Base-by-base conservation (phyloP, 1,140 invertebrate genomes). In the Pseudachorutes palmiensis region DNA sequence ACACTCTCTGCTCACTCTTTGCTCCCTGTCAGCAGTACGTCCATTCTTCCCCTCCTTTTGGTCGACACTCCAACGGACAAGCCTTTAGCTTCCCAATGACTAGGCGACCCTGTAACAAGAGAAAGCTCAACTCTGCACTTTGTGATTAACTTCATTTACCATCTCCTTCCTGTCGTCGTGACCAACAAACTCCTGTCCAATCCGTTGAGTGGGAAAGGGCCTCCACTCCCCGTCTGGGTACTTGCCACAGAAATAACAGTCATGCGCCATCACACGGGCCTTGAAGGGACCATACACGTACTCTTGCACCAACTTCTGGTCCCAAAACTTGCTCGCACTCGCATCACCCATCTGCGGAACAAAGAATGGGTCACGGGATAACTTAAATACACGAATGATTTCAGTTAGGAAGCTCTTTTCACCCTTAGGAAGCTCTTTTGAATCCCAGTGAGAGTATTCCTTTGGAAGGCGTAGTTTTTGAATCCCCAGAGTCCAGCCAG, bases 61-160 rank as follows among this genome's bases (percentile, higher is more conserved):
- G 61, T 59, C 66, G 49, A 45, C 66, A 68, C 36, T 58, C 36
- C 12, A 59, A 22, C 26, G 66, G 66, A 60, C 66, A 68, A n/a
- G 55, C 31, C 24, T 57, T 36, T 1, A 28, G 1, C 14, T 32
- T 51, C 0, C 2, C 1, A 36, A 24, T 31, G 0, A 16, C 22
- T 19, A 22, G 9, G 3, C 0, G 26, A 19, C 2, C 33, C 31
- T n/a, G n/a, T n/a, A n/a, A n/a, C n/a, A n/a, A n/a, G n/a, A n/a
- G n/a, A n/a, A n/a, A n/a, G n/a, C n/a, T n/a, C n/a, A n/a, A n/a
- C n/a, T n/a, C n/a, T n/a, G n/a, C n/a, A n/a, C n/a, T n/a, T n/a
- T n/a, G n/a, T n/a, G n/a, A n/a, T n/a, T n/a, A n/a, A n/a, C n/a
- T n/a, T n/a, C n/a, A n/a, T n/a, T n/a, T n/a, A n/a, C n/a, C 32